phyloP scores from a whole-genome alignment of 2,797 vertebrate species.

The Fundulus diaphanus region DNA sequence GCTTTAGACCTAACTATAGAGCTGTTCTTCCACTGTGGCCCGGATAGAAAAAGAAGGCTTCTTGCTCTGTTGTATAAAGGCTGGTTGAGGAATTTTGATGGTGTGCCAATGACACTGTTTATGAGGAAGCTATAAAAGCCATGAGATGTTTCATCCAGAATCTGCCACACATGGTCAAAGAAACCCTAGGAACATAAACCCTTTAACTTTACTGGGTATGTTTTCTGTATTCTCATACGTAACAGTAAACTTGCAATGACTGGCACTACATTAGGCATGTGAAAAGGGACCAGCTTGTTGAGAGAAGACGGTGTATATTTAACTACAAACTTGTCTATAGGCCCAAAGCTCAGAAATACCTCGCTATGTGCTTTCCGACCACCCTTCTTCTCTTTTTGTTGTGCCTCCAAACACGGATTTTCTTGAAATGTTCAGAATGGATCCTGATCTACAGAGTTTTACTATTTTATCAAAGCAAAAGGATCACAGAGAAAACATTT shows the following conservation, averaged over 20 bases:
- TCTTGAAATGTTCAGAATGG: too few species aligned
- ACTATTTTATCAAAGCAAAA: too few species aligned
- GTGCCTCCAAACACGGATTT: too few species aligned
- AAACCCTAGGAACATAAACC: neutral
- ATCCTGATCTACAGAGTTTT: too few species aligned
- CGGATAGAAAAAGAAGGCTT: slow-evolving; percentile 20
- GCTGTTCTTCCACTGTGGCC: neutral
- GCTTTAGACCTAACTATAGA: slow-evolving; percentile 5
- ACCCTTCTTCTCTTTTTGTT: too few species aligned
- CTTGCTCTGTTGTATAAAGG: slow-evolving; percentile 54
- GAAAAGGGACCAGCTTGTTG: neutral
- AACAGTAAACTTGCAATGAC: neutral
- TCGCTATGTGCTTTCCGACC: too few species aligned
- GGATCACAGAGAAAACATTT: too few species aligned
- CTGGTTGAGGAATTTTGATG: slow-evolving; percentile 54
- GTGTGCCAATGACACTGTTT: slow-evolving; percentile 44
- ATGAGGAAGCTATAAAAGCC: slow-evolving; percentile 19
- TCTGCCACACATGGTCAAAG: neutral
- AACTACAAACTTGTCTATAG: neutral
- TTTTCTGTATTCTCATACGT: neutral
- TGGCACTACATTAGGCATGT: neutral
- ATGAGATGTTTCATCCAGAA: slow-evolving; percentile 13
- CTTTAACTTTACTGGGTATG: neutral
- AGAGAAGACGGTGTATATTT: neutral
- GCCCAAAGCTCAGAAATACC: too few species aligned